Base-by-base conservation (phyloP, 1,140 invertebrate species). In the Drosophila aff. region DNA sequence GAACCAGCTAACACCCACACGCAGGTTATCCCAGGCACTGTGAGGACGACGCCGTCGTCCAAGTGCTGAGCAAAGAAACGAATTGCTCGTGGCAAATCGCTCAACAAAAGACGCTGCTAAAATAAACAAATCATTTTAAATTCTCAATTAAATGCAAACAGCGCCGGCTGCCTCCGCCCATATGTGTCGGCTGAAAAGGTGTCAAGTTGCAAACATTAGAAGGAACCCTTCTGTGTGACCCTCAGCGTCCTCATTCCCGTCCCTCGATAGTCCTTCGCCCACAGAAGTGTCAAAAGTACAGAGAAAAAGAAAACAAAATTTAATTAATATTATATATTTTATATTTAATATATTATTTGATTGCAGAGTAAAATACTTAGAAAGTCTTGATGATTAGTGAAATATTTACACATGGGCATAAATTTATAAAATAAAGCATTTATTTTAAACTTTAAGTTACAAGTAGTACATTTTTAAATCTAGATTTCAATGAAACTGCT, bases 111-210 rank as follows among this genome's bases (percentile, higher is more conserved):
- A 78, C 69, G 79, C 55, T 65, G 49, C 43, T 49, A 86, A 79
- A 69, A 87, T 82, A 89, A 85, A 90, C 85, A 90, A 89, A 89
- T 89, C 84, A 90, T 90, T 90, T 85, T 66, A 90, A 90, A 90
- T 90, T 90, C 85, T 90, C 85, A 90, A 89, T 90, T 89, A 90
- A 89, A 89, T 67, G 80, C 77, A 82, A 87, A 86, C 72, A 87
- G 57, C 59, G 15, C 53, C 36, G 36, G 9, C 18, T 26, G 52
- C 58, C 49, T 28, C 60, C 31, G 46, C 58, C 44, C 28, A 63
- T 49, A 65, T 67, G 65, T 57, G 68, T 36, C 18, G 57, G 4
- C 47, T 81, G 52, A 79, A 81, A 85, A 84, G 84, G 84, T 89
- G 85, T 84, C 77, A 89, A 84, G 69, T 90, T 81, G 78, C 85